Base-by-base conservation (phyloP, 1,140 invertebrate genomes). In the Cyphomyrmex costatus region DNA sequence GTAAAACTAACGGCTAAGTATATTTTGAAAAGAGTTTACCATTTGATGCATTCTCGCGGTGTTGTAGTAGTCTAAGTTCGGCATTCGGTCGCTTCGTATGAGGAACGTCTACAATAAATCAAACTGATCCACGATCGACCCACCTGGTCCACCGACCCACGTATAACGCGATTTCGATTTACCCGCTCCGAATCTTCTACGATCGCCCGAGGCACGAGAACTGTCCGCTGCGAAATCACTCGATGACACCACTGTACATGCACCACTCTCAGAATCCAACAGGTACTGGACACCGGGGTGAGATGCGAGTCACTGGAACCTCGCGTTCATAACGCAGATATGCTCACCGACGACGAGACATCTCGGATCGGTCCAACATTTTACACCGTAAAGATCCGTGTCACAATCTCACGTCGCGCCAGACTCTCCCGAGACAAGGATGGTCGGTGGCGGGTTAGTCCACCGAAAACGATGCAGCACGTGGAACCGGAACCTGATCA, bases 41-140 rank as follows among this genome's bases (percentile, higher is more conserved):
- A 95, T 95, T 94, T 95, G 95, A 92, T 95, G 94, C 94, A 95
- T 95, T 91, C 94, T 94, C 80, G 95, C 94, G 70, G 94, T 94
- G 84, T 95, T 95, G 91, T 95, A 95, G 93, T 95, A 95, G 92
- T 95, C 95, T 90, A 95, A 86, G 86, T 95, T 95, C 92, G 95
- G 95, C 94, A 95, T 95, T 92, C 92, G 92, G 91, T 76, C 36
- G 27, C 56, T 21, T 85, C 33, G 49, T 58, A 16, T 4, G 60
- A 16, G 10, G 36, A 53, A 85, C 76, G 84, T 85, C 49, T n/a
- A 70, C 70, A 42, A 30, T 56, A 42, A 65, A 19, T 85, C 42
- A 53, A 79, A 74, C 12, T 46, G 21, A 82, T 70, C 53, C 7
- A 24, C 71, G 63, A 51, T 70, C 51, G 46, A 58, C n/a, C 68